Evolutionary conservation across 2,888 invertebrate species (phyloP).

Genomic region (Coelinius sp.): DNA sequence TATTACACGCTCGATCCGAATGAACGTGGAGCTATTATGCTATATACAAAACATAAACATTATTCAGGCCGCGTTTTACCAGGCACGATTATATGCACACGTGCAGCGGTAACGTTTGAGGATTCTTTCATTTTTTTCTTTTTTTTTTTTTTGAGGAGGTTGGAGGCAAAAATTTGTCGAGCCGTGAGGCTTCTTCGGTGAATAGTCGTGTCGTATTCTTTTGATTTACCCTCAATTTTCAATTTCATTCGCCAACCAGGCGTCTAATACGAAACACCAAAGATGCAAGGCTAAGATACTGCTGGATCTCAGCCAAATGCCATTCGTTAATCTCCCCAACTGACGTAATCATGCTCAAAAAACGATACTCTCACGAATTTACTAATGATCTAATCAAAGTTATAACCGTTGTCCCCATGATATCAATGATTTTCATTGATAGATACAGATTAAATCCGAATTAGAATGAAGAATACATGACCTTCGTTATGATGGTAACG

Average conservation of each 20-base stretch:
- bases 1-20: not conserved
- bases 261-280: not conserved
- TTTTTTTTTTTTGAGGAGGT: not conserved
- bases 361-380: constrained; percentile 5
- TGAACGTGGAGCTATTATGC: constrained; percentile 12
- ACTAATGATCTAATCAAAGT: not conserved
- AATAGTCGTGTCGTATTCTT: not conserved
- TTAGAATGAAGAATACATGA: not conserved
- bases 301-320: not conserved
- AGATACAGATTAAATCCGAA: not conserved
- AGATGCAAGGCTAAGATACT: not conserved
- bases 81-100: constrained; percentile 17
- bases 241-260: not conserved
- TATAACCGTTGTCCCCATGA: too few species aligned
- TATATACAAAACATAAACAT: constrained; percentile 18
- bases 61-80: constrained; percentile 18
- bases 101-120: constrained; percentile 6
- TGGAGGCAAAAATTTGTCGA: not conserved
- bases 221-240: not conserved
- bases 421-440: not conserved
- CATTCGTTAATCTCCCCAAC: not conserved
- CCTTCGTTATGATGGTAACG: not conserved
- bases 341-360: constrained; percentile 13
- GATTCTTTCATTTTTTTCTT: too few species aligned
- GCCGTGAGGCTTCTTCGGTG: not conserved